Conservation (phyloP, 1,140 invertebrate genomes). For the Penaeus japonicus region DNA sequence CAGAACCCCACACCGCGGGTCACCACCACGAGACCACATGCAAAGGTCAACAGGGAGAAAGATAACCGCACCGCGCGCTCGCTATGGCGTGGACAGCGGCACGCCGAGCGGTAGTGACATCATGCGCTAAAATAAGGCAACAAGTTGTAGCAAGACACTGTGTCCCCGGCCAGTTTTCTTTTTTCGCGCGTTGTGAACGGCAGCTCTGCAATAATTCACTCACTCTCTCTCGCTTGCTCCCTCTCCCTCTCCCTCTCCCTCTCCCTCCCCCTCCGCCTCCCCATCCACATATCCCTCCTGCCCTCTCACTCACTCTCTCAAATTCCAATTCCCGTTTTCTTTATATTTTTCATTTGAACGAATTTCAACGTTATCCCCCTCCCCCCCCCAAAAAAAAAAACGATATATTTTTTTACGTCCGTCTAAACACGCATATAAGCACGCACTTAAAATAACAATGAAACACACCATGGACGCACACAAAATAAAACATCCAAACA, state of each 20-base stretch:
- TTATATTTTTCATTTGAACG: neutral
- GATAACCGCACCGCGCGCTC: neutral
- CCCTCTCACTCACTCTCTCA: neutral
- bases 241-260: neutral
- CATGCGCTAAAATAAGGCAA: slow-evolving; percentile 22
- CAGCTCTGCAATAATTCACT: neutral
- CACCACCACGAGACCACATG: neutral
- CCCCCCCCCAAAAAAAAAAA: too few relatives aligned
- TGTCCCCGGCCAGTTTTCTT: too few relatives aligned
- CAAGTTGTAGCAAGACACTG: neutral
- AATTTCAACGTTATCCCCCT: neutral
- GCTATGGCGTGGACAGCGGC: neutral
- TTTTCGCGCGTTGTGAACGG: too few relatives aligned
- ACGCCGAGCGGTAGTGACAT: neutral
- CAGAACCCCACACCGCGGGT: slow-evolving; percentile 37
- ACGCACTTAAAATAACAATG: too few relatives aligned
- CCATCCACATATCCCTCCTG: neutral
- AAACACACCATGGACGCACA: too few relatives aligned
- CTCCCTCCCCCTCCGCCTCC: neutral
- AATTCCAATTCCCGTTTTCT: neutral
- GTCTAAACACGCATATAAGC: too few relatives aligned
- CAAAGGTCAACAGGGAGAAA: slow-evolving; percentile 3
- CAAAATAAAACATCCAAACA: too few relatives aligned
- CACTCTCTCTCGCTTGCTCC: neutral
- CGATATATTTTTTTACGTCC: too few relatives aligned